Conservation (phyloP, 2,888 invertebrate species). For the Cerceris ruficornis region DNA sequence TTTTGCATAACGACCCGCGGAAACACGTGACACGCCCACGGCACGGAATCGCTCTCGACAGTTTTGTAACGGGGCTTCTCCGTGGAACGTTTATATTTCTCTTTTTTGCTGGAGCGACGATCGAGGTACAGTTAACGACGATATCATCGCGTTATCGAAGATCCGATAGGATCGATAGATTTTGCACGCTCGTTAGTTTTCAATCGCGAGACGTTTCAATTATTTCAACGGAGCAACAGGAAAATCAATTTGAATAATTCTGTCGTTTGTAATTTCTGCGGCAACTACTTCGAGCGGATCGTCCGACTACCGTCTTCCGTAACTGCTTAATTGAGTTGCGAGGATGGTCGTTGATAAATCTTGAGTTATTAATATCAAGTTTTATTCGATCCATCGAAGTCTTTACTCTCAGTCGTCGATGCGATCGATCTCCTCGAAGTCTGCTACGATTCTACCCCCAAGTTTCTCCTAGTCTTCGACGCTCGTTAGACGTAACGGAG, state of each 20-base stretch:
- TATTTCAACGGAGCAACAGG: no score
- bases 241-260: no score
- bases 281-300: no score
- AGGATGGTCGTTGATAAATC: no score
- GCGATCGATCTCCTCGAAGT: slow-evolving; percentile 5
- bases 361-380: neutral
- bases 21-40: slow-evolving; percentile 27
- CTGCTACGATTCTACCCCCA: slow-evolving; percentile 14
- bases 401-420: neutral
- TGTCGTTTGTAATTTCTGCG: no score
- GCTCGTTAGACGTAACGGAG: slow-evolving; percentile 70
- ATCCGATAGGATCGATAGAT: neutral
- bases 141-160: neutral
- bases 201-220: no score
- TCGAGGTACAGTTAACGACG: neutral
- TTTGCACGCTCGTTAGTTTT: no score
- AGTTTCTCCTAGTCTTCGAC: slow-evolving; percentile 36
- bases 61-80: slow-evolving; percentile 11
- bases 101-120: neutral
- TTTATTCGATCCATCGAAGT: neutral
- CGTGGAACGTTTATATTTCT: neutral
- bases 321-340: no score
- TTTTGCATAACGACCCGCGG: slow-evolving; percentile 8
- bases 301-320: no score
- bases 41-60: neutral